Evolutionary conservation across 2,888 invertebrate genomes (phyloP), one percentile per base, ranked within the genome.

Genomic region (Deilephila elpenor): DNA sequence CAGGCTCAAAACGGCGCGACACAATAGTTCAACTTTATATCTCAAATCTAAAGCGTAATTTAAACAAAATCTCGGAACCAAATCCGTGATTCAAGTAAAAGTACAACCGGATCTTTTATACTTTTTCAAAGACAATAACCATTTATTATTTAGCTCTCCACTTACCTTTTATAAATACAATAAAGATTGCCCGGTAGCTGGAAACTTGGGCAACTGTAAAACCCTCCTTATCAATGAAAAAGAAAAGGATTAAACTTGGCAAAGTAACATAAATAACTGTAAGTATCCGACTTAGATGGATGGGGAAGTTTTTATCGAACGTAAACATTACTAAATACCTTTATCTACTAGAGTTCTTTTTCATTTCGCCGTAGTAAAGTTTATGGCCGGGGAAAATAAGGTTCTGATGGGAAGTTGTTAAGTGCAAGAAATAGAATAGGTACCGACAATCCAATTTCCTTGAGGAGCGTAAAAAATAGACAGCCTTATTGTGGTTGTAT

Each of bases 201-300:
- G 70, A 74, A 83, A 82, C 77, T 82, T 79, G 0, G 76, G 73
- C 75, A 79, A 74, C 76, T 51, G 44, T 51, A 78, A 80, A 84
- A 78, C 80, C 77, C 78, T 80, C 78, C 81, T 83, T 85, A 84
- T 85, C 83, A 82, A 82, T 83, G 82, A 80, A 82, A 82, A 83
- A 82, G 82, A 80, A 83, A 25, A 83, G 82, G 82, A 84, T 86
- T 86, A 84, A 84, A 85, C 83, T 85, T 79, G 74, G 77, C 75
- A 78, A 84, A 84, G 84, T 80, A 84, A 85, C 86, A 83, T 88
- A 88, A 87, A 88, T 87, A 87, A 86, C 85, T 79, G 77, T 79
- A 82, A 80, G 77, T 75, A 78, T 74, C 76, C 73, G 82, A 82
- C 81, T 84, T 81, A 82, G 85, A 86, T 81, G 83, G 84, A 84